Evolutionary conservation across 2,113 vertebrate genomes (phyloP).

Genomic region (Muntiacus muntjak): DNA sequence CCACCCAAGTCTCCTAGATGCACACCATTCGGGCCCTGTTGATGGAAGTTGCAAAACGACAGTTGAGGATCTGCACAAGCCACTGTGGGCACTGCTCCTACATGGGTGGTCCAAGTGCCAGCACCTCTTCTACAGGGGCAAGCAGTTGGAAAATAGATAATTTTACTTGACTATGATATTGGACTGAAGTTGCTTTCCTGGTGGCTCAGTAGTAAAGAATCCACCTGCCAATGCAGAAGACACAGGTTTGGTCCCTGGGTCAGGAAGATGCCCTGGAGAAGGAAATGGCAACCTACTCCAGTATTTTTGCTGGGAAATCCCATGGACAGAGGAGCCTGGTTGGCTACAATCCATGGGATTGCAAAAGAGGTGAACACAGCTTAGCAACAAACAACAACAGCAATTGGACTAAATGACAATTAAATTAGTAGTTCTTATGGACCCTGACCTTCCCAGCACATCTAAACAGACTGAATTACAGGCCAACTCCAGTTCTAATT

Average conservation of each 20-base stretch:
- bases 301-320: neutral
- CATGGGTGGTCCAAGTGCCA: neutral
- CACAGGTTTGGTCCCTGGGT: neutral
- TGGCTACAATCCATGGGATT: neutral
- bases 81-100: neutral
- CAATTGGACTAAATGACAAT: constrained; percentile 93
- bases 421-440: constrained; percentile 94
- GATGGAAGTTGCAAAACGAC: neutral
- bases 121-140: neutral
- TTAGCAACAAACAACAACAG: neutral
- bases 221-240: neutral
- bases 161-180: constrained; percentile 96
- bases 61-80: neutral
- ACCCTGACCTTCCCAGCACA: constrained; percentile 86
- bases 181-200: neutral
- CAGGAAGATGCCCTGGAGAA: neutral
- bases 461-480: constrained; percentile 82
- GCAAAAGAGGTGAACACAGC: neutral
- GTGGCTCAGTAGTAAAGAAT: neutral
- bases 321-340: neutral
- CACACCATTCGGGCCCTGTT: neutral
- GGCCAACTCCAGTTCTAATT: constrained; percentile 72
- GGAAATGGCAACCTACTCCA: neutral
- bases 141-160: constrained; percentile 97
- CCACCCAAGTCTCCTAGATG: neutral